phyloP scores from a whole-genome alignment of 2,888 invertebrate species.

The Anthophora plumipes region DNA sequence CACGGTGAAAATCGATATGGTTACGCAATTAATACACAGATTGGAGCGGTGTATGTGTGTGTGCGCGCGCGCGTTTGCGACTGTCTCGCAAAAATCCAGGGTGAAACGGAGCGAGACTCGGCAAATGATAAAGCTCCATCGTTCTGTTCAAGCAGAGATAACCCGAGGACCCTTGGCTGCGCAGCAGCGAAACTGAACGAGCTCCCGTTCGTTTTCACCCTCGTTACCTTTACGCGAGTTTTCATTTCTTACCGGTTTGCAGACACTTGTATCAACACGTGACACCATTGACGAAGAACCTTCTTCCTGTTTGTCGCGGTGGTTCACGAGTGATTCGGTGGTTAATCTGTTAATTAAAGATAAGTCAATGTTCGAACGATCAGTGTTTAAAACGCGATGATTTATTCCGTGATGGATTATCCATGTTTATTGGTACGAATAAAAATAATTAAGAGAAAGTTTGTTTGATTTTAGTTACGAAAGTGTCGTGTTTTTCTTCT shows the following conservation, averaged over 20 bases:
- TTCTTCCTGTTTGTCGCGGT: not conserved
- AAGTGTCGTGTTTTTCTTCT: no score
- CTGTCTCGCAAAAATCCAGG: constrained; percentile 63
- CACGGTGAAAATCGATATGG: constrained; percentile 24
- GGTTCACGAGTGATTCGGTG: not conserved
- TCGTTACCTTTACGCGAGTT: constrained; percentile 11
- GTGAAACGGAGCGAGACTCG: constrained; percentile 61
- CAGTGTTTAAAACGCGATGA: no score
- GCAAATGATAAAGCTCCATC: constrained; percentile 57
- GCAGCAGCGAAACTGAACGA: constrained; percentile 49
- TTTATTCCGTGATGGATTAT: no score
- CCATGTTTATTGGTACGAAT: no score
- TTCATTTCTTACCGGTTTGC: no score
- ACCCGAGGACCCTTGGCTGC: constrained; percentile 66
- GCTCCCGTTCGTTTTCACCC: constrained; percentile 28
- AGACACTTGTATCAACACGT: not conserved
- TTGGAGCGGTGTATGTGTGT: not conserved
- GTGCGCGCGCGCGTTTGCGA: constrained; percentile 28
- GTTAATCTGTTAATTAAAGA: no score
- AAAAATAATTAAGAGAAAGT: no score
- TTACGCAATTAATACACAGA: constrained; percentile 60
- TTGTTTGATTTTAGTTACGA: no score
- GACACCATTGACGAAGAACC: not conserved
- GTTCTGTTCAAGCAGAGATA: constrained; percentile 53
- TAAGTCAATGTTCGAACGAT: no score